Percentiles rank a stretch among this genome's conserved stretches.
Evolutionary conservation across 2,888 invertebrate species (phyloP).

Genomic region (Pandemis corylana): DNA sequence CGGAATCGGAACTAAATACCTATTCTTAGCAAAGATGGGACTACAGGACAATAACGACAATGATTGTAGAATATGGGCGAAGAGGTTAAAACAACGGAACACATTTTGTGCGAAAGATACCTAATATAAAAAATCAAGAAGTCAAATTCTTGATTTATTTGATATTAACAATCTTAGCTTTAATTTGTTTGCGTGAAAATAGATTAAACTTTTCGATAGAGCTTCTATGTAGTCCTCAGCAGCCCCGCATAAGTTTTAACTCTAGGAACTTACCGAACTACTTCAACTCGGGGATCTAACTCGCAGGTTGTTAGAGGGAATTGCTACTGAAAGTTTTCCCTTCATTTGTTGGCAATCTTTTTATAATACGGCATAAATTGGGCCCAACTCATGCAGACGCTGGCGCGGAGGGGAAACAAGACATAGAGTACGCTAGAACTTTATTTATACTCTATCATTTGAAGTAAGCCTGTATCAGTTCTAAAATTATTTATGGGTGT

Average conservation of each 20-base stretch:
- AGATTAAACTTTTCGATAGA: neutral
- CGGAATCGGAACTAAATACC: too few relatives aligned
- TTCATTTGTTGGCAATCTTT: neutral
- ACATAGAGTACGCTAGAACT: too few relatives aligned
- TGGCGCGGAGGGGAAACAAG: neutral
- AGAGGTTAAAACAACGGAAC: too few relatives aligned
- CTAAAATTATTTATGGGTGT: too few relatives aligned
- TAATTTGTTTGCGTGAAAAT: neutral
- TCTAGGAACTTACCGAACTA: constrained; percentile 22
- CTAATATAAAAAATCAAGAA: too few relatives aligned
- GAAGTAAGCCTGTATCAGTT: too few relatives aligned
- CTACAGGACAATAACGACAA: too few relatives aligned
- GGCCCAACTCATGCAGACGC: neutral
- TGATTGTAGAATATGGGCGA: too few relatives aligned
- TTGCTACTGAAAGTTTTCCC: neutral
- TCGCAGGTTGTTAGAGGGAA: constrained; percentile 5
- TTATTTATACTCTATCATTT: too few relatives aligned
- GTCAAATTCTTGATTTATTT: too few relatives aligned
- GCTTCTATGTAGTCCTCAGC: neutral
- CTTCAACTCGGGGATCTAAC: constrained; percentile 18
- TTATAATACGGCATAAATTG: neutral
- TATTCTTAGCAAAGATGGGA: too few relatives aligned
- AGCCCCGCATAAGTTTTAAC: constrained; percentile 35
- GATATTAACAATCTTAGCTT: neutral
- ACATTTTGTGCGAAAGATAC: too few relatives aligned